These are phyloP conservation scores for Drosophila miranda DNA, from an alignment of 1,140 invertebrate genomes.

Conservation along the genomic window DNA sequence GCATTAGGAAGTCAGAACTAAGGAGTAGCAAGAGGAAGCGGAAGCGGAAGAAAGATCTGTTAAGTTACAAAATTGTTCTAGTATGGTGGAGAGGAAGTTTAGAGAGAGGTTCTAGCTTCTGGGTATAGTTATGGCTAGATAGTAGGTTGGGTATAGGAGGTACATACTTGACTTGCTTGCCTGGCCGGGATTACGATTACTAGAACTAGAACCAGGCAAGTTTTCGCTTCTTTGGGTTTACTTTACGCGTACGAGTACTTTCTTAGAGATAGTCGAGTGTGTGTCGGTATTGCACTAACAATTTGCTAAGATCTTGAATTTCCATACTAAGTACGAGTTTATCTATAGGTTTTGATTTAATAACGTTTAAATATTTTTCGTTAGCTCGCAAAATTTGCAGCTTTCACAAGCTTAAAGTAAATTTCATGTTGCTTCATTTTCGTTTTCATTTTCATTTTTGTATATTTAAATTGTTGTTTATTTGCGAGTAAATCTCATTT, in stretches of 20 bases:
- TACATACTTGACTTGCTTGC: conserved; percentile 9
- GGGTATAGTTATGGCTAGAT: conserved; percentile 29
- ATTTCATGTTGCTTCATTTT: conserved; percentile 18
- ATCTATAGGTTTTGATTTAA: conserved; percentile 73
- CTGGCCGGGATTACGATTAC: conserved; percentile 2
- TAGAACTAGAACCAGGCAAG: conserved; percentile 22
- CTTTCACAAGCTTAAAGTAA: conserved; percentile 61
- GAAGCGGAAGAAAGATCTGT: conserved; percentile 15
- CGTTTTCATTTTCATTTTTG: conserved; percentile 5
- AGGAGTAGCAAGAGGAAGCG: conserved; percentile 7
- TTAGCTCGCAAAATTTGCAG: conserved; percentile 35
- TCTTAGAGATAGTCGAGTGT: conserved; percentile 28
- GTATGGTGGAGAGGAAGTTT: conserved; percentile 20
- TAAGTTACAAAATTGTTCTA: conserved; percentile 21
- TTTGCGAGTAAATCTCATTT: conserved; percentile 61
- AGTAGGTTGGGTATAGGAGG: conserved; percentile 41
- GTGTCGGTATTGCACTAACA: conserved; percentile 35
- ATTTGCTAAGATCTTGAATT: conserved; percentile 52
- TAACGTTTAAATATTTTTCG: conserved; percentile 59
- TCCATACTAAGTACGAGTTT: conserved; percentile 61
- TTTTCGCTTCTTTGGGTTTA: conserved; percentile 22
- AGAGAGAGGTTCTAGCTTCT: conserved; percentile 15
- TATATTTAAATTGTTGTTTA: conserved; percentile 61
- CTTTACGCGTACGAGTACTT: conserved; percentile 11
- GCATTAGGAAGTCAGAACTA: conserved; percentile 15